Conservation (phyloP, 1,140 invertebrate genomes). For the Scaptodrosophila lebanonensis region DNA sequence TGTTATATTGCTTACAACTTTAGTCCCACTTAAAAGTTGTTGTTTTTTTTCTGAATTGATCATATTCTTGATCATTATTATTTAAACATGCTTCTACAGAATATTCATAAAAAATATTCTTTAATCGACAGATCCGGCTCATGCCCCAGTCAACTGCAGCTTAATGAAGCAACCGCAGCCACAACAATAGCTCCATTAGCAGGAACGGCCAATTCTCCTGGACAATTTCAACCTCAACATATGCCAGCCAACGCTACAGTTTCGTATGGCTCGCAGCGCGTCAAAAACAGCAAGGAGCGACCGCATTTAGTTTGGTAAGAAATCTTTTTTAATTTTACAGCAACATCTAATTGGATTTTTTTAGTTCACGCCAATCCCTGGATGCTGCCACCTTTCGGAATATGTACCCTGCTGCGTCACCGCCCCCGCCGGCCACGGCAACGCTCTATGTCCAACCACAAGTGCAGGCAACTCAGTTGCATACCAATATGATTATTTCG, state of each 20-base stretch:
- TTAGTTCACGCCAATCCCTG: conserved; percentile 59
- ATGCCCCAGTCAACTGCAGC: conserved; percentile 90
- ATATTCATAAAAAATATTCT: background rate
- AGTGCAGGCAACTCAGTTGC: conserved; percentile 39
- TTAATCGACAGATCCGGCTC: conserved; percentile 85
- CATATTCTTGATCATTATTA: too few species aligned
- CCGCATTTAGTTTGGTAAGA: conserved; percentile 59
- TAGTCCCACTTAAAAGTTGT: too few species aligned
- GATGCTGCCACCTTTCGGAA: conserved; percentile 66
- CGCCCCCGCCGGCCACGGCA: conserved; percentile 40
- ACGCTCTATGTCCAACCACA: conserved; percentile 24
- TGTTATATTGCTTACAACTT: too few species aligned
- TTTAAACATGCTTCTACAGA: too few species aligned
- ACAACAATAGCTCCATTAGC: conserved; percentile 7
- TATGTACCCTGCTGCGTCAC: conserved; percentile 44
- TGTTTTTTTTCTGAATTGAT: too few species aligned
- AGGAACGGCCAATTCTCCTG: conserved; percentile 3
- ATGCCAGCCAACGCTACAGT: background rate
- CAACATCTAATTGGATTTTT: background rate
- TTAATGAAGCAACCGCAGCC: conserved; percentile 37
- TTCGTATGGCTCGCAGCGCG: conserved; percentile 67
- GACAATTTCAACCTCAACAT: conserved; percentile 28
- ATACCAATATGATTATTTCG: conserved; percentile 62
- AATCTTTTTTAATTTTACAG: background rate
- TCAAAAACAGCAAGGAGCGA: conserved; percentile 69